Evolutionary conservation across 1,140 invertebrate species (phyloP).

Genomic region (Phenacoccus solenopsis): DNA sequence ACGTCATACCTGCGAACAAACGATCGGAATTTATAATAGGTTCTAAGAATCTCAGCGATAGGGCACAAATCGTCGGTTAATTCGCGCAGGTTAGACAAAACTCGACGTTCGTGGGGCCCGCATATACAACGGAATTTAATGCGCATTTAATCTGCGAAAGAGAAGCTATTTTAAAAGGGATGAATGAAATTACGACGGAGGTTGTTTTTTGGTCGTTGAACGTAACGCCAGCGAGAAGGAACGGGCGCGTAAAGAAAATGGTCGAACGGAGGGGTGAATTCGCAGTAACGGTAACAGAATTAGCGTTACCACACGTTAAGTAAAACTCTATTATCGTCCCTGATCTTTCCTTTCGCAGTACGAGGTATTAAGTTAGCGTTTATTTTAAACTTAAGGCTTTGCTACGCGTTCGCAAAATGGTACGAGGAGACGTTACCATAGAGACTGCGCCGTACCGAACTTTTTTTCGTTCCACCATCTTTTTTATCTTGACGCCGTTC

Average conservation of each 20-base stretch:
- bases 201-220: conserved; percentile 1
- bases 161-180: neutral
- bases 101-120: neutral
- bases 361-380: conserved; percentile 11
- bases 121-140: neutral
- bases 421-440: conserved; percentile 11
- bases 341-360: conserved; percentile 5
- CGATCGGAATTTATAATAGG: too few species aligned
- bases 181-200: neutral
- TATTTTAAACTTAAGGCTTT: conserved; percentile 12
- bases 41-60: neutral
- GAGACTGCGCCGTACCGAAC: conserved; percentile 4
- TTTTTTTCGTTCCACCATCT: conserved; percentile 12
- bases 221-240: neutral
- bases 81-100: neutral
- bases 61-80: neutral
- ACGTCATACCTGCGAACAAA: too few species aligned
- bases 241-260: neutral
- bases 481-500: conserved; percentile 7
- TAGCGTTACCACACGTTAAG: conserved; percentile 16
- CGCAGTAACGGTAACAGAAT: conserved; percentile 5
- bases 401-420: neutral
- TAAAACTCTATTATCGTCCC: conserved; percentile 16
- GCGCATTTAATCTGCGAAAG: neutral
- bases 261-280: neutral